Evolutionary conservation across 2,888 invertebrate species (phyloP), one percentile per base, ranked within the genome.

Genomic region (Nemoura dubitans): DNA sequence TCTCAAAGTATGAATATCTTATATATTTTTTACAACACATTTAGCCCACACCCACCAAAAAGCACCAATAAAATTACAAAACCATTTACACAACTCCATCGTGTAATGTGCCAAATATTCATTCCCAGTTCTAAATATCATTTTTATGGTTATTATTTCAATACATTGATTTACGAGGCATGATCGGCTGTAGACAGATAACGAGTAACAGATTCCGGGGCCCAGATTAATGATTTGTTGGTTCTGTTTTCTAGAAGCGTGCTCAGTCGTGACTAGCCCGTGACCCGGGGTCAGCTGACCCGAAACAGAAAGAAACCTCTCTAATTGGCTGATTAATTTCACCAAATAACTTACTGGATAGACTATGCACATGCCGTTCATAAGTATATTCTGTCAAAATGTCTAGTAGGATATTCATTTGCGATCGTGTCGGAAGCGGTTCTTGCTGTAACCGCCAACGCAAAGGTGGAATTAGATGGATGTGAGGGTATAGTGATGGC

Each of bases 251-350:
- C 29, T 26, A 29, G 30, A 21, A n/a, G 30, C 82, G 82, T 82
- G 82, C n/a, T 36, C 82, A n/a, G 82, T 82, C 82, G 82, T 82
- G 82, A 82, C 82, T 82, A 16, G 78, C 36, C n/a, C 30, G 82
- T 29, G 82, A 82, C 82, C 82, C 30, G 2, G 21, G 82, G 36
- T 82, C 82, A 29, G 10, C 30, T 82, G 82, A 82, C 82, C 82
- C 36, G 28, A 36, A 78, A 78, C 26, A 78, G 78, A 78, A 78
- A 29, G n/a, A 82, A 29, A 30, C 82, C 5, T 82, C 82, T 82
- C 30, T 82, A 82, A 82, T 82, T 82, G 82, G 82, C 82, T 82
- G 82, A 82, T 82, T 82, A 36, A 82, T 82, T 82, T 29, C 30
- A 25, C 10, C n/a, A 82, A 59, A 82, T 82, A 82, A 82, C 36